Conservation (phyloP, 2,113 vertebrate species). For the Oryzias melastigma region DNA sequence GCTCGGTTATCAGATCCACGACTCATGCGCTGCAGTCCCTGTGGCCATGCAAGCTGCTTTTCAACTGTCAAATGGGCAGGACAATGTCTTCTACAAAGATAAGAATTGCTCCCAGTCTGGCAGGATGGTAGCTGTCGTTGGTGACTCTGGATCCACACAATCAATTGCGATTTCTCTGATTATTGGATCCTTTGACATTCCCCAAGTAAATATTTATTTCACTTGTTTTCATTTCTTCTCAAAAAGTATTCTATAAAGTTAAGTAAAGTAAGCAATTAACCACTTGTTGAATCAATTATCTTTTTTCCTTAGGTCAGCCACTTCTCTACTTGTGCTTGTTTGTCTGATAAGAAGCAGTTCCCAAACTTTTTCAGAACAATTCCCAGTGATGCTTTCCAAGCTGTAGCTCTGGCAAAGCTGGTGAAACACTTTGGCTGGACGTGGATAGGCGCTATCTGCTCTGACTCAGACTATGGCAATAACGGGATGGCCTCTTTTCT, state of each 20-base stretch:
- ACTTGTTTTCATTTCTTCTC: rapidly evolving
- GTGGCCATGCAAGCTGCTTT: conserved; percentile 17
- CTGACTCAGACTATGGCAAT: no score
- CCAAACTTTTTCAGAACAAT: no score
- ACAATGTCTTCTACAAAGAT: conserved; percentile 18
- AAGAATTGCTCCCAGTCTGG: conserved; percentile 47
- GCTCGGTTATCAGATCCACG: conserved; percentile 71
- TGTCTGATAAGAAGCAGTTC: no score
- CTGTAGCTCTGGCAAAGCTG: no score
- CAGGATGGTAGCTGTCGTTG: background rate
- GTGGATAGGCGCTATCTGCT: no score
- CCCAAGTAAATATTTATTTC: conserved; percentile 56
- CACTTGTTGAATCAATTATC: background rate
- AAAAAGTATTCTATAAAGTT: background rate
- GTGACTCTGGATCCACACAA: conserved; percentile 7
- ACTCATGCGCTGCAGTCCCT: conserved; percentile 61
- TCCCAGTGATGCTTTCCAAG: no score
- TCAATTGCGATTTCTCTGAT: conserved; percentile 3
- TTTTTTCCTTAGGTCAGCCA: conserved; percentile 65
- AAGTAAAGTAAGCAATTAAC: no score
- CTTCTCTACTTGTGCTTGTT: conserved; percentile 36
- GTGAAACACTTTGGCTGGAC: no score
- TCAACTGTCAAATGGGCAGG: background rate
- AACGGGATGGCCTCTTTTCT: no score
- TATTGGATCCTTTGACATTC: conserved; percentile 41